Evolutionary conservation across 1,140 invertebrate species (phyloP).

Genomic region (Tetranychus urticae): DNA sequence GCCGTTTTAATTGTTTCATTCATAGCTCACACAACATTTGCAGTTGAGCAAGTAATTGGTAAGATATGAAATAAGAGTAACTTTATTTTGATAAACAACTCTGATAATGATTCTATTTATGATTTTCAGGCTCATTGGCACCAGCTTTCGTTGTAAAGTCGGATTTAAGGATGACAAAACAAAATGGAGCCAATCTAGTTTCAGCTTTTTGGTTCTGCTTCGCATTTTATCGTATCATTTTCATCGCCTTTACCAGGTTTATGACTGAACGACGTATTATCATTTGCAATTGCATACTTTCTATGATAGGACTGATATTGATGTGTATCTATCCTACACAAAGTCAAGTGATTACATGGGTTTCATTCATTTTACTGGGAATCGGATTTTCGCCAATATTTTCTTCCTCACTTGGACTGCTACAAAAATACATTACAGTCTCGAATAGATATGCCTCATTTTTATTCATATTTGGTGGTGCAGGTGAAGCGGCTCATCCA

Average conservation of each 20-base stretch:
- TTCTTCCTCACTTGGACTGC: no score
- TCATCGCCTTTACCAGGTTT: not conserved
- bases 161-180: not conserved
- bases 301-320: no score
- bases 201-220: not conserved
- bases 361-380: no score
- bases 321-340: not conserved
- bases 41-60: no score
- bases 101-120: not conserved
- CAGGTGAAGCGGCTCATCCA: not conserved
- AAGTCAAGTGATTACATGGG: no score
- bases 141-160: not conserved
- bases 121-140: not conserved
- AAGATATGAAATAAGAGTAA: not conserved
- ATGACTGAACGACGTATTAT: not conserved
- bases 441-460: no score
- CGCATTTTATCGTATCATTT: not conserved
- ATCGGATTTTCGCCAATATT: no score
- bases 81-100: not conserved
- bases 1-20: not conserved
- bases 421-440: not conserved
- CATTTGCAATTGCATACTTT: no score
- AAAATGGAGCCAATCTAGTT: not conserved
- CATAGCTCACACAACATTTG: no score
- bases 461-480: no score